Evolutionary conservation across 2,797 vertebrate species (phyloP).

Genomic region (Rhynchotus rufescens): DNA sequence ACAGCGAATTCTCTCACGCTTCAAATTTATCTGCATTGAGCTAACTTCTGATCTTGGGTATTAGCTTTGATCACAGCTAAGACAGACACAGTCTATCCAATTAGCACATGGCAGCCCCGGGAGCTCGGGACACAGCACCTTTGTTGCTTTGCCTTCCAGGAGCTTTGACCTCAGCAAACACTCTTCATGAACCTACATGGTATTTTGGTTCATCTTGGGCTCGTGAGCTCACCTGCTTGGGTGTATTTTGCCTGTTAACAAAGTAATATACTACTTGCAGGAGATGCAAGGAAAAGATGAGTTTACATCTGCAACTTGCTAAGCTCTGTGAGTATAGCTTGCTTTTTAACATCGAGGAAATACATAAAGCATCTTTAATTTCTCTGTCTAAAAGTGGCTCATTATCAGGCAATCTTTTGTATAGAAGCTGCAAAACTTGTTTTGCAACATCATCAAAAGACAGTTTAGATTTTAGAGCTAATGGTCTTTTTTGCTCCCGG

Average conservation of each 20-base stretch:
- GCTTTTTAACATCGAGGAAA: not conserved
- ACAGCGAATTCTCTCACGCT: not conserved
- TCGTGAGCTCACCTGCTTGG: not conserved
- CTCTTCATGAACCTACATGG: not conserved
- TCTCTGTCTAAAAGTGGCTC: not conserved
- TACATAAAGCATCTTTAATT: not conserved
- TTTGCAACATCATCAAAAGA: not conserved
- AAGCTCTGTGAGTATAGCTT: not conserved
- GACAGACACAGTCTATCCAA: conserved; percentile 11
- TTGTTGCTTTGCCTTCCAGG: not conserved
- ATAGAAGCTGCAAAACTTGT: not conserved
- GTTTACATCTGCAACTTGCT: not conserved
- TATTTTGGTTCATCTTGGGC: not conserved
- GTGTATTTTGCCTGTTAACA: not conserved
- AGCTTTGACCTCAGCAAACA: conserved; percentile 16
- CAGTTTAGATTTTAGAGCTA: not conserved
- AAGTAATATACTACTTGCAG: not conserved
- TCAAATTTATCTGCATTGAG: conserved; percentile 34
- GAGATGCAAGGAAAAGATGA: not conserved
- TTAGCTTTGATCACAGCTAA: conserved; percentile 30
- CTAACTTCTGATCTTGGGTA: conserved; percentile 45
- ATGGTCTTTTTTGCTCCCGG: not conserved
- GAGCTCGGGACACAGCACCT: not conserved
- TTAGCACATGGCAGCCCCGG: conserved; percentile 29
- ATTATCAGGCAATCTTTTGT: not conserved